Evolutionary conservation across 2,113 vertebrate species (phyloP), one percentile per base, ranked within the genome.

Genomic region (Melospiza melodia): DNA sequence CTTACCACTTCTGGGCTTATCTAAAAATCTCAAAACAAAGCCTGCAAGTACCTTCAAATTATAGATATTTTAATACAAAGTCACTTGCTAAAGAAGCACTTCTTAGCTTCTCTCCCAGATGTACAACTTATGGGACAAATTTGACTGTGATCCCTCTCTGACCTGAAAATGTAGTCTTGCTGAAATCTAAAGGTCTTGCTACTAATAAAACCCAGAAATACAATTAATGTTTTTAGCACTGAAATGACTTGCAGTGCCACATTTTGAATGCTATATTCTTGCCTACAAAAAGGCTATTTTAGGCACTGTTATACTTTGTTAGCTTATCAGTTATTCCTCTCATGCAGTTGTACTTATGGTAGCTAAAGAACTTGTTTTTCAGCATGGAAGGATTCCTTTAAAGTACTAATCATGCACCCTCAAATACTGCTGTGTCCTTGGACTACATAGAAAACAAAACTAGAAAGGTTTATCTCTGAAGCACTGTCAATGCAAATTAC

Each of bases 11-110:
- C 55, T 59, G 21, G 33, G 15, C 27, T 84, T 72, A 44, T 11
- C 41, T 87, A 92, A 89, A 59, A 74, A 69, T 71, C 71, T 79
- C 67, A 77, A 72, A 95, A 88, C 31, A 91, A 91, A 93, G 55
- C 43, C 58, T 27, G 8, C 0, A 1, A 93, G 35, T 46, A 71
- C 78, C 37, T 93, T 69, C 59, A 79, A 76, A 85, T 69, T 44
- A 61, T 10, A 83, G 9, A 37, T 35, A 48, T 12, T 84, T 83
- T 52, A 37, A 88, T 86, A 90, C 2, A 0, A 72, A 94, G 63
- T 66, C 71, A 44, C 17, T 20, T 5, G 1, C 57, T 72, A 46
- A 49, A 83, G 73, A 31, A 83, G 52, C 20, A 18, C 27, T 83
- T 87, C 37, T 74, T 49, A 66, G 17, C 48, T 51, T 76, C 69